Conservation (phyloP, 2,888 invertebrate species). For the Schizotus pectinicornis region DNA sequence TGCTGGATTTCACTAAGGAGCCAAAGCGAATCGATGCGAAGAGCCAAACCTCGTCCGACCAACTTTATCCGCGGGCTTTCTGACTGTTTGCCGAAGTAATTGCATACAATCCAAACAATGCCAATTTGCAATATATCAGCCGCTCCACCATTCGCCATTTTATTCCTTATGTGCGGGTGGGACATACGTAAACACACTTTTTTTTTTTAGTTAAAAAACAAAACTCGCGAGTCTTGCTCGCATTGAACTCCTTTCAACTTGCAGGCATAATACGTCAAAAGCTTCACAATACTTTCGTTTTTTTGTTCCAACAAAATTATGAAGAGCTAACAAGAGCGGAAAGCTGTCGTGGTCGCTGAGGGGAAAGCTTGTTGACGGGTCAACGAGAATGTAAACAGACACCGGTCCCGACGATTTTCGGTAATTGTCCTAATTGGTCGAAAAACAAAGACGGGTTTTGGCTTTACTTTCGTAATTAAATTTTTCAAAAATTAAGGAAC, state of each 20-base stretch:
- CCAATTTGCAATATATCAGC: slow-evolving; percentile 25
- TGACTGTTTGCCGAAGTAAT: slow-evolving; percentile 6
- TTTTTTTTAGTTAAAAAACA: no score
- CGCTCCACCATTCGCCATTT: slow-evolving; percentile 3
- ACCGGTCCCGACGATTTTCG: slow-evolving; percentile 2
- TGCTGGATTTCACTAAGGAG: no score
- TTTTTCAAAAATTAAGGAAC: no score
- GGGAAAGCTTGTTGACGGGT: slow-evolving; percentile 7
- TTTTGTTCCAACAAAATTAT: slow-evolving; percentile 3
- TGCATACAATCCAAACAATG: slow-evolving; percentile 14
- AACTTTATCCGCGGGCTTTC: background rate
- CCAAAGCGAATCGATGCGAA: no score
- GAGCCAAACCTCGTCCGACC: no score
- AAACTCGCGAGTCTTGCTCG: no score
- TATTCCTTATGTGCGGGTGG: slow-evolving; percentile 10
- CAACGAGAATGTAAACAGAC: slow-evolving; percentile 15
- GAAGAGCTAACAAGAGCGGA: background rate
- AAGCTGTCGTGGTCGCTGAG: slow-evolving; percentile 9
- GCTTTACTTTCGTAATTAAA: no score
- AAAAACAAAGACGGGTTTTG: slow-evolving; percentile 4
- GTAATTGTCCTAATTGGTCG: slow-evolving; percentile 16
- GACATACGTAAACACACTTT: no score
- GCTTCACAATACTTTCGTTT: slow-evolving; percentile 5
- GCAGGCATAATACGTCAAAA: no score
- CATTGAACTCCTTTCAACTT: no score